Evolutionary conservation across 2,113 vertebrate species (phyloP).

Genomic region (Acrocephalus arundinaceus): DNA sequence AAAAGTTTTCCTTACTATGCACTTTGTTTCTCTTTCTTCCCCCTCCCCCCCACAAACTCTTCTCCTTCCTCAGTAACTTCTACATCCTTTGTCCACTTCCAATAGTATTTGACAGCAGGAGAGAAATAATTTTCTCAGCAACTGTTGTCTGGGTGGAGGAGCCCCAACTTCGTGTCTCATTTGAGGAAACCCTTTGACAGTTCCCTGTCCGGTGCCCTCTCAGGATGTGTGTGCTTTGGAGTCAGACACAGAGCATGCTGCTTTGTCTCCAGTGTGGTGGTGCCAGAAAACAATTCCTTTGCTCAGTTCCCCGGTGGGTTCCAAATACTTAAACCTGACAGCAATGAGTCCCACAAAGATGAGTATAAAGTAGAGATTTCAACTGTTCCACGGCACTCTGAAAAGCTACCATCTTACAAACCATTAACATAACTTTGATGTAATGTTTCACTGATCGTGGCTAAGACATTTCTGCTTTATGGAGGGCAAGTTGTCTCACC

Average conservation of each 20-base stretch:
- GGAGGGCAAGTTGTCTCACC: not conserved
- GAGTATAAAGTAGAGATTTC: not conserved
- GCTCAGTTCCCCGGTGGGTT: not conserved
- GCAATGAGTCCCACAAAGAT: not conserved
- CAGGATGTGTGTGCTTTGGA: not conserved
- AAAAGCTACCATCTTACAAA: not conserved
- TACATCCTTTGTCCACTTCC: not conserved
- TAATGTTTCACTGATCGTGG: not conserved
- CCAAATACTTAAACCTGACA: not conserved
- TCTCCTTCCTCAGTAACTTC: not conserved
- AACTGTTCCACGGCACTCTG: not conserved
- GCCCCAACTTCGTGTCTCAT: accelerated
- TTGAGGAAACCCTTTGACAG: not conserved
- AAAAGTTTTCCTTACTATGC: not conserved
- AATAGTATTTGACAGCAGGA: not conserved
- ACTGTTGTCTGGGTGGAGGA: not conserved
- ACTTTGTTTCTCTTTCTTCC: not conserved
- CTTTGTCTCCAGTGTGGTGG: accelerated
- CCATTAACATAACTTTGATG: not conserved
- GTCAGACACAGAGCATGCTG: not conserved
- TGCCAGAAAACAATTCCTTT: not conserved
- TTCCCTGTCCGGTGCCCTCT: not conserved
- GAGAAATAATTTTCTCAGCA: not conserved
- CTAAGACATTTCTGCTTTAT: not conserved
- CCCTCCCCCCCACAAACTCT: accelerated